Conservation (phyloP, 2,797 vertebrate genomes). For the Hyperoplus immaculatus region DNA sequence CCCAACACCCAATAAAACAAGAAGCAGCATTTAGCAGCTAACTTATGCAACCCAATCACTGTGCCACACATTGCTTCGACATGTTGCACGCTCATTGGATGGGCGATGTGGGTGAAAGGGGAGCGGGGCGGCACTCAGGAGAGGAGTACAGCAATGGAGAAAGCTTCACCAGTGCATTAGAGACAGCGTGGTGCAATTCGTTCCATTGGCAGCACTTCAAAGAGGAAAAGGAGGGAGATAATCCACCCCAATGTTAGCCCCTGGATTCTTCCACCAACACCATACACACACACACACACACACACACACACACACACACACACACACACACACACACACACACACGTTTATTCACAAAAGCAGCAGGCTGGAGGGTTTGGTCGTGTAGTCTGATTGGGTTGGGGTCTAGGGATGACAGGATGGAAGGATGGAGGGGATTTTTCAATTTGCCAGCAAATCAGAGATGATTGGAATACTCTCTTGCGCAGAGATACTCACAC, state of each 20-base stretch:
- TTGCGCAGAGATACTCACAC: slow-evolving; percentile 12
- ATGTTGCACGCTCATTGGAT: slow-evolving; percentile 62
- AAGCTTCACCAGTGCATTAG: slow-evolving; percentile 77
- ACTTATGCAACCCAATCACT: slow-evolving; percentile 50
- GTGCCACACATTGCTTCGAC: slow-evolving; percentile 54
- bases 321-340: slow-evolving; percentile 25
- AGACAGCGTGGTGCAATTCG: slow-evolving; percentile 76
- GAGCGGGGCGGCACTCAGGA: slow-evolving; percentile 49
- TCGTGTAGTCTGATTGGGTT: slow-evolving; percentile 70
- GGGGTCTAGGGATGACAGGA: slow-evolving; percentile 65
- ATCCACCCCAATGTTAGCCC: slow-evolving; percentile 77
- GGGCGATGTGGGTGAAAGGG: slow-evolving; percentile 46
- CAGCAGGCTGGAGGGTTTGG: slow-evolving; percentile 64
- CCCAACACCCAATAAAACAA: slow-evolving; percentile 1
- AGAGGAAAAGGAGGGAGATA: slow-evolving; percentile 73
- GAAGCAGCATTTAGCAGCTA: slow-evolving; percentile 18
- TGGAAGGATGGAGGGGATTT: slow-evolving; percentile 70
- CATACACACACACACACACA: slow-evolving; percentile 18
- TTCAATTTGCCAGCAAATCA: slow-evolving; percentile 81
- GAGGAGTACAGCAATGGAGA: slow-evolving; percentile 70
- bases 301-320: slow-evolving; percentile 40
- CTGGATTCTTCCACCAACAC: slow-evolving; percentile 66
- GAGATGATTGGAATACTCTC: slow-evolving; percentile 71
- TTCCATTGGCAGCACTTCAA: slow-evolving; percentile 83
- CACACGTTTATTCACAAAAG: slow-evolving; percentile 52